Percentiles rank a stretch among this genome's conserved stretches.
These are phyloP conservation scores for Brachionus rotundiformis DNA, from an alignment of 1,140 invertebrate genomes.

Conservation along the genomic window DNA sequence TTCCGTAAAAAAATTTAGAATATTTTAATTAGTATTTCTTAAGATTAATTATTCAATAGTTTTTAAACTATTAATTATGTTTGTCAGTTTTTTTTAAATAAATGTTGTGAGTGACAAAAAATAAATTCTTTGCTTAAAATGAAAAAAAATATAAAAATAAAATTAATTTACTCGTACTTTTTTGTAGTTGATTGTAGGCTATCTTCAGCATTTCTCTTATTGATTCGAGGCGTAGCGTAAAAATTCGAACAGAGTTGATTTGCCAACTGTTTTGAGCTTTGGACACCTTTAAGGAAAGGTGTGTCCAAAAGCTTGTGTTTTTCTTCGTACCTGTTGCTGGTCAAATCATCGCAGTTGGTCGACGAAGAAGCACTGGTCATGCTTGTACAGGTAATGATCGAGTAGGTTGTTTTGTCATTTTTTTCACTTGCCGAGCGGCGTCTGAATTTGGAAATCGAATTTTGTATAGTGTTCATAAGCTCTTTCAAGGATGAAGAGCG, in stretches of 20 bases:
- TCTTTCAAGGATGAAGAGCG: conserved; percentile 18
- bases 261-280: conserved; percentile 18
- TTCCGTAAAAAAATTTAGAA: too few species aligned
- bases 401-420: conserved; percentile 48
- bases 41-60: too few species aligned
- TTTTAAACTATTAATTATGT: too few species aligned
- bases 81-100: not conserved
- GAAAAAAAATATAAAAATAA: not conserved
- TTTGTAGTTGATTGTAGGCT: conserved; percentile 47
- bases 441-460: conserved; percentile 49
- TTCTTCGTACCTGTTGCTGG: not conserved
- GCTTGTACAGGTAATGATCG: conserved; percentile 42
- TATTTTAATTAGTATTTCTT: too few species aligned
- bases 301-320: conserved; percentile 39
- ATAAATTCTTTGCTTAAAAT: not conserved
- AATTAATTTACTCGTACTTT: conserved; percentile 23
- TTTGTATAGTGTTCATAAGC: conserved; percentile 49
- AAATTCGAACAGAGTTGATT: conserved; percentile 33
- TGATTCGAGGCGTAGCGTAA: conserved; percentile 35
- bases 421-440: conserved; percentile 49
- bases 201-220: conserved; percentile 45
- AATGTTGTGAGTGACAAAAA: not conserved
- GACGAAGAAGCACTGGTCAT: conserved; percentile 43
- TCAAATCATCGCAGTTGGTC: conserved; percentile 21
- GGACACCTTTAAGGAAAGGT: not conserved